Base-by-base conservation (phyloP, 2,113 vertebrate species). In the Micronycteris hirsuta region DNA sequence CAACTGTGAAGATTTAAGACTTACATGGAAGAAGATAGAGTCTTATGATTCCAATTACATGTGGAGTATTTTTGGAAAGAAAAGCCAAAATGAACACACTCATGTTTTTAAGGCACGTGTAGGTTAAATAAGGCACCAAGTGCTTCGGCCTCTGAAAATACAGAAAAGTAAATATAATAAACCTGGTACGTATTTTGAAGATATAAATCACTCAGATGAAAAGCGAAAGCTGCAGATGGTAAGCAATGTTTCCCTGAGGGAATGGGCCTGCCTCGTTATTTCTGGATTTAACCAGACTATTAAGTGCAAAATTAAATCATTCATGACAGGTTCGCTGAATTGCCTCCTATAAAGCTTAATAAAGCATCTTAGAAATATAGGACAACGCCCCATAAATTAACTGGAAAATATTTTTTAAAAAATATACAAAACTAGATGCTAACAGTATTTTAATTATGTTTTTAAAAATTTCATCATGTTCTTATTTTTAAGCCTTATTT, bases 231-330 rank as follows among this genome's bases (percentile, higher is more conserved):
- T 68, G 45, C 4, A 58, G 68, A 96, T 93, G 63, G 89, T 80
- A 91, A 98, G 95, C 97, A 98, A 61, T 93, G 93, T 89, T 97
- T 93, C 97, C 97, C 97, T 86, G 58, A 97, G 96, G 97, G 97
- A 97, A 97, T 54, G 38, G 95, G 93, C 93, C 92, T 84, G 86
- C 77, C 58, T 98, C 89, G 82, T 97, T 96, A 97, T 97, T 98
- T 98, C 96, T 98, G 97, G 95, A 98, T 98, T 98, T 98, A 98
- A 98, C 95, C 80, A 65, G 65, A 97, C 96, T 98, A 97, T 97
- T 98, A 98, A 98, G 97, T 98, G 28, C 86, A 98, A 97, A 97
- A 97, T 90, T 89, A 98, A 99, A 99, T 98, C 97, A 98, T 98
- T 98, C 96, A 97, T 98, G 98, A 99, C 98, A 98, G 81, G 97